phyloP scores from a whole-genome alignment of 2,797 vertebrate species.

The Aselliscus stoliczkanus region DNA sequence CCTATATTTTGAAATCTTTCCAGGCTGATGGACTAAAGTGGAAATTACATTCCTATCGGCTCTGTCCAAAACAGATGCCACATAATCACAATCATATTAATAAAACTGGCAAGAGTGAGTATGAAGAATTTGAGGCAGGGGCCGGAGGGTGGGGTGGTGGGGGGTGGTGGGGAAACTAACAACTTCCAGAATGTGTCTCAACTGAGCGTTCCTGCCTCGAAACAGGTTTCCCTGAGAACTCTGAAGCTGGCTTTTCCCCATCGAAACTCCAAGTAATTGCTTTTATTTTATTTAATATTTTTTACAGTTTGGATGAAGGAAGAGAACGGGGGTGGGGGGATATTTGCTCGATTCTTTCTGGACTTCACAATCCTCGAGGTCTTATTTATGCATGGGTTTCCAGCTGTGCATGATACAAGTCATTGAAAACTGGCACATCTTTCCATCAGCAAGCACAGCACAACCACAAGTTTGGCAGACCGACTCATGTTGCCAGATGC shows the following conservation, averaged over 20 bases:
- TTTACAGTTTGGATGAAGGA: slow-evolving; percentile 45
- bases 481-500: slow-evolving; percentile 78
- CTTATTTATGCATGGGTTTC: slow-evolving; percentile 76
- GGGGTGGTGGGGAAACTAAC: not conserved
- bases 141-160: not conserved
- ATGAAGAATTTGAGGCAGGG: slow-evolving; percentile 34
- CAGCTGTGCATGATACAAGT: slow-evolving; percentile 80
- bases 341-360: slow-evolving; percentile 46
- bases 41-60: slow-evolving; percentile 62
- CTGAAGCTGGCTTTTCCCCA: not conserved
- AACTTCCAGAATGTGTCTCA: slow-evolving; percentile 52
- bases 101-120: slow-evolving; percentile 48
- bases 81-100: slow-evolving; percentile 71
- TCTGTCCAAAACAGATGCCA: slow-evolving; percentile 73
- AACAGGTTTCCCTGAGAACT: slow-evolving; percentile 52
- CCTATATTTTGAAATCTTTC: slow-evolving; percentile 65
- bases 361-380: slow-evolving; percentile 72
- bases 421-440: slow-evolving; percentile 81
- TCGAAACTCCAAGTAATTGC: not conserved
- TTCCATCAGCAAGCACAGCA: slow-evolving; percentile 73
- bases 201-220: not conserved
- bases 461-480: slow-evolving; percentile 80
- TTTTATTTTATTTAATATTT: slow-evolving; percentile 57
- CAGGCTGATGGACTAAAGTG: slow-evolving; percentile 58
- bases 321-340: not conserved